These are phyloP conservation scores for Drosophila suboccidentalis DNA, from an alignment of 2,888 invertebrate genomes.

Conservation along the genomic window DNA sequence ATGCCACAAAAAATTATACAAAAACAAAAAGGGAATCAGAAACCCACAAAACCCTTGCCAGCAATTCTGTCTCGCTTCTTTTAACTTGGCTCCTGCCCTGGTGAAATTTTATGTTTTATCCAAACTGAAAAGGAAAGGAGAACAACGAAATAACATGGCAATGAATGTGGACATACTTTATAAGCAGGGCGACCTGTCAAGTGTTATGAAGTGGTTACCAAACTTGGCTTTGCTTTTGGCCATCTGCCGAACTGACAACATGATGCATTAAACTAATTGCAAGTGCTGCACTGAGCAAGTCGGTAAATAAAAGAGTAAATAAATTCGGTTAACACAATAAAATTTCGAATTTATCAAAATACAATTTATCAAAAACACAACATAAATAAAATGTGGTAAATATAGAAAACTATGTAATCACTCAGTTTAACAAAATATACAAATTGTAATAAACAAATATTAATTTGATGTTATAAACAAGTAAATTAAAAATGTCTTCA, in stretches of 20 bases:
- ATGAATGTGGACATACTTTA: slow-evolving; percentile 32
- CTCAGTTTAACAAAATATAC: background rate
- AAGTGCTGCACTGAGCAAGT: slow-evolving; percentile 35
- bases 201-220: slow-evolving; percentile 57
- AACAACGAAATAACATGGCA: slow-evolving; percentile 16
- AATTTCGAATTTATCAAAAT: background rate
- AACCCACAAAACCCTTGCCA: slow-evolving; percentile 56
- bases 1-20: slow-evolving; percentile 49
- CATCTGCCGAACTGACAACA: slow-evolving; percentile 61
- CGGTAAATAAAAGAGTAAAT: slow-evolving; percentile 19
- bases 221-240: slow-evolving; percentile 52
- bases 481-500: background rate
- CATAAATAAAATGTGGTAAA: slow-evolving; percentile 11
- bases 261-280: slow-evolving; percentile 70
- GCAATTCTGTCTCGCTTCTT: slow-evolving; percentile 26
- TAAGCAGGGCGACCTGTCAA: slow-evolving; percentile 36
- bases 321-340: slow-evolving; percentile 5
- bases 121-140: background rate
- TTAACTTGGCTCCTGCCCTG: slow-evolving; percentile 36
- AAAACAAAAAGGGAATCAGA: slow-evolving; percentile 16
- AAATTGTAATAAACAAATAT: background rate
- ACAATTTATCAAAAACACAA: background rate
- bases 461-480: background rate
- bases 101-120: slow-evolving; percentile 42
- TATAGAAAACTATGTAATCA: background rate